phyloP scores from a whole-genome alignment of 2,888 invertebrate species.

The Eupithecia centaureata region DNA sequence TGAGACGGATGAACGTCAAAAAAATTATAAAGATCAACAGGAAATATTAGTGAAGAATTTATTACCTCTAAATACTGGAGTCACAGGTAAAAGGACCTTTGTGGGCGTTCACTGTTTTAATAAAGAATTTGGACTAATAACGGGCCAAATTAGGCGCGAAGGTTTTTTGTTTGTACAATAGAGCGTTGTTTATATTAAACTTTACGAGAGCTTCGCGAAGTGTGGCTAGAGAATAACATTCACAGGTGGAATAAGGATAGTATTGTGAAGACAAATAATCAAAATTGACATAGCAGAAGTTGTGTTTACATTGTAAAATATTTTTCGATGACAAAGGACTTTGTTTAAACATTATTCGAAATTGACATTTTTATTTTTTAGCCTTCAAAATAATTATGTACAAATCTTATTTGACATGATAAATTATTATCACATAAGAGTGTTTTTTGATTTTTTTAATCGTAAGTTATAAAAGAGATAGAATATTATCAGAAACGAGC shows the following conservation, averaged over 20 bases:
- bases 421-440: too few relatives aligned
- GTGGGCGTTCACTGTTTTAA: conserved; percentile 67
- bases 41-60: conserved; percentile 36
- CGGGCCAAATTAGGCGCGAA: conserved; percentile 69
- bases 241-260: neutral
- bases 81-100: conserved; percentile 58
- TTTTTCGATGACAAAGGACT: too few relatives aligned
- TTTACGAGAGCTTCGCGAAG: conserved; percentile 48
- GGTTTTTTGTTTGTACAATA: conserved; percentile 62
- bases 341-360: too few relatives aligned
- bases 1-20: conserved; percentile 20
- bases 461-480: neutral
- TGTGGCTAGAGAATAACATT: conserved; percentile 6
- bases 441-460: neutral
- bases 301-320: too few relatives aligned
- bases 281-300: too few relatives aligned
- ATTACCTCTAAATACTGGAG: conserved; percentile 29
- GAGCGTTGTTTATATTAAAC: conserved; percentile 58
- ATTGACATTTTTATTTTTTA: too few relatives aligned
- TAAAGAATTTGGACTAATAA: conserved; percentile 67
- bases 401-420: too few relatives aligned
- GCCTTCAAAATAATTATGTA: too few relatives aligned
- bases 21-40: conserved; percentile 32
- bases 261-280: too few relatives aligned
- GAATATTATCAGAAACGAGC: neutral